These are phyloP conservation scores for Meloe dianella DNA, from an alignment of 2,888 invertebrate species.

Conservation along the genomic window DNA sequence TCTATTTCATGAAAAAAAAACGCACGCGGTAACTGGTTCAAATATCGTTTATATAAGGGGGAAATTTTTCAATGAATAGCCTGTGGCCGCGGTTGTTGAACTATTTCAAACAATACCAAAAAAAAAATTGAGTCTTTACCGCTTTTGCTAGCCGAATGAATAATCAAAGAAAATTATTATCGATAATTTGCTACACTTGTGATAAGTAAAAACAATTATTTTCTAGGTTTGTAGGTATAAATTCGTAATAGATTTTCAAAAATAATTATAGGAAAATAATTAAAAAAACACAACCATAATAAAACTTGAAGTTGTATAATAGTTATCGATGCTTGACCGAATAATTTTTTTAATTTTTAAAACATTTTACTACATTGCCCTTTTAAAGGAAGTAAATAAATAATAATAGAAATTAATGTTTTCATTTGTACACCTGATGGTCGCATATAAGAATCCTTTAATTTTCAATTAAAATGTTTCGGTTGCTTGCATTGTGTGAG, in stretches of 20 bases:
- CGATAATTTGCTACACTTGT: not conserved
- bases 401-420: not conserved
- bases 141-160: constrained; percentile 8
- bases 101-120: not conserved
- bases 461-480: constrained; percentile 17
- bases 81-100: constrained; percentile 11
- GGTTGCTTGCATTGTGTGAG: constrained; percentile 10
- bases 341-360: not conserved
- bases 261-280: not conserved
- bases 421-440: constrained; percentile 1
- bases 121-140: not conserved
- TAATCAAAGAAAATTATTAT: not conserved
- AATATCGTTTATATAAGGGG: too few relatives aligned
- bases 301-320: too few relatives aligned
- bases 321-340: not conserved
- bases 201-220: not conserved
- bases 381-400: constrained; percentile 4
- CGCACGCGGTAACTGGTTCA: too few relatives aligned
- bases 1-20: too few relatives aligned
- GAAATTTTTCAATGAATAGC: not conserved
- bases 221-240: not conserved
- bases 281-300: not conserved
- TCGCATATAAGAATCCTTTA: not conserved
- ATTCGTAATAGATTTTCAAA: not conserved
- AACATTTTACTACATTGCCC: constrained; percentile 11